phyloP scores from a whole-genome alignment of 1,140 invertebrate species.

The Homalodisca vitripennis region DNA sequence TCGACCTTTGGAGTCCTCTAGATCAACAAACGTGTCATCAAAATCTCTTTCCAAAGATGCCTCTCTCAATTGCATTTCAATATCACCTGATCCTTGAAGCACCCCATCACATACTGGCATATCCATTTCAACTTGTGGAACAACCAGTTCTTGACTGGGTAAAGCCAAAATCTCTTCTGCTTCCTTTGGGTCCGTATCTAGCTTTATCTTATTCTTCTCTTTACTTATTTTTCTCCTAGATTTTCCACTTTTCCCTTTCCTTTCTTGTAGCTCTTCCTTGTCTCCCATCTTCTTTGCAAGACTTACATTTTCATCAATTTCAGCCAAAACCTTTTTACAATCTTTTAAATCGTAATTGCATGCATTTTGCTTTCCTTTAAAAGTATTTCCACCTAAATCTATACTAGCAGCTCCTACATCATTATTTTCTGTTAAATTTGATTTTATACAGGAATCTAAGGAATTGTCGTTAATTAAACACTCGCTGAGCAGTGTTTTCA shows the following conservation, averaged over 20 bases:
- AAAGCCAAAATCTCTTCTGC: not conserved
- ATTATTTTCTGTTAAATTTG: not conserved
- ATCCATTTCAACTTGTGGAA: not conserved
- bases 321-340: not conserved
- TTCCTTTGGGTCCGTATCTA: not conserved
- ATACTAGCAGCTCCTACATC: not conserved
- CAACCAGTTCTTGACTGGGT: too few relatives aligned
- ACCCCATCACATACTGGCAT: not conserved
- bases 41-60: conserved; percentile 13
- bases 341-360: too few relatives aligned
- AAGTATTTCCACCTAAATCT: not conserved
- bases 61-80: conserved; percentile 3
- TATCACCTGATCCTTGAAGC: not conserved
- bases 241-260: conserved; percentile 23
- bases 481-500: not conserved
- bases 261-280: conserved; percentile 20
- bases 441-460: not conserved
- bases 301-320: conserved; percentile 4
- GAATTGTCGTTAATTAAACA: not conserved
- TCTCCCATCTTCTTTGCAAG: not conserved
- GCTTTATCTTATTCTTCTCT: conserved; percentile 12
- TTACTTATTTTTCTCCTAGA: conserved; percentile 14
- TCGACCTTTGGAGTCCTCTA: conserved; percentile 3
- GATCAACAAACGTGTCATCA: not conserved
- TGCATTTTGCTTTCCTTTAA: too few relatives aligned